Evolutionary conservation across 2,797 vertebrate species (phyloP).

Genomic region (Eulemur rubriventer): DNA sequence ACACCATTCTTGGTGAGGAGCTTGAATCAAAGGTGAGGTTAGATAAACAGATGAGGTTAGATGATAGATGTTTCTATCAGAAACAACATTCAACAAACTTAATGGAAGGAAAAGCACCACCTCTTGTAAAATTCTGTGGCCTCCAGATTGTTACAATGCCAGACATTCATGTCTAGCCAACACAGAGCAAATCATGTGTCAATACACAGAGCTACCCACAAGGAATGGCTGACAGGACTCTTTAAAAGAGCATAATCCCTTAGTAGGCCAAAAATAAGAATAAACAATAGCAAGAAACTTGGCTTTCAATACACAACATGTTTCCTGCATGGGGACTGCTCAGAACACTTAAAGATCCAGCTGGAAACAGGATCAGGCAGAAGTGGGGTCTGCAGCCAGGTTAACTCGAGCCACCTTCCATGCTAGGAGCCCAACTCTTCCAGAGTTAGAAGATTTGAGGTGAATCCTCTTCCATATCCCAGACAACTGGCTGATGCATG

Average conservation of each 20-base stretch:
- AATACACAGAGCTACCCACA: background rate
- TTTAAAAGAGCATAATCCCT: conserved; percentile 10
- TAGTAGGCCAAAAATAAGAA: conserved; percentile 36
- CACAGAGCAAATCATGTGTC: background rate
- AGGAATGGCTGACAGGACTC: background rate
- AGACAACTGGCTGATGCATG: background rate
- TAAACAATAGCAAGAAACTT: conserved; percentile 6
- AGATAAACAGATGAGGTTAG: background rate
- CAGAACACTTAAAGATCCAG: background rate
- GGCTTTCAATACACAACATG: background rate
- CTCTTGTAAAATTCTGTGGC: background rate
- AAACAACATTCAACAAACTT: background rate
- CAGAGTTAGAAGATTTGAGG: background rate
- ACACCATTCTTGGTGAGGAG: background rate
- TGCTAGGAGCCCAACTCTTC: background rate
- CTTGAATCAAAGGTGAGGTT: background rate
- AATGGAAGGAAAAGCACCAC: background rate
- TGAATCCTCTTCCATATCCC: background rate
- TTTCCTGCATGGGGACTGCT: background rate
- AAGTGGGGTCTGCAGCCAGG: background rate
- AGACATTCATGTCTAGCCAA: background rate
- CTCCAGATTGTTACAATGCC: background rate
- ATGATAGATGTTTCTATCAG: background rate
- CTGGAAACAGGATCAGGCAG: background rate
- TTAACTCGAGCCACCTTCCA: background rate